Base-by-base conservation (phyloP, 2,113 vertebrate species). In the Platycercus adscitus region DNA sequence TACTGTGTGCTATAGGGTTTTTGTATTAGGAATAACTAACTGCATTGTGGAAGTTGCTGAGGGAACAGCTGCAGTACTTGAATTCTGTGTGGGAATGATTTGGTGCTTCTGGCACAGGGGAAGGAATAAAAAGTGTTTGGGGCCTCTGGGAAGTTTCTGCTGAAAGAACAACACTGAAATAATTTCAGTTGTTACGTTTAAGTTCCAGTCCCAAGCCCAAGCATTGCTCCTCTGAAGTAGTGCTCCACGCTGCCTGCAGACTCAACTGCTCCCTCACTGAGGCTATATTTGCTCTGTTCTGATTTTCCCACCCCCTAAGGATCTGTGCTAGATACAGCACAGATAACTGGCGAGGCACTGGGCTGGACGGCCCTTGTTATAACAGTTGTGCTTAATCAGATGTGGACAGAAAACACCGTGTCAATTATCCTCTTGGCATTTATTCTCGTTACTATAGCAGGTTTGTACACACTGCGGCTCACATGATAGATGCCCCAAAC, bases 1-100 rank as follows among this genome's bases (percentile, higher is more conserved):
- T 87, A 93, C 66, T 56, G 70, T 0, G 19, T 24, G 86, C 77
- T 85, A 68, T 89, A 79, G 89, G 68, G 93, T 92, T 96, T 93
- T 83, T 93, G 89, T 79, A 72, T 93, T 92, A 92, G 83, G 93
- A 92, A 84, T 96, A 93, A 91, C 94, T 95, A 92, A 95, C 88
- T 53, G 65, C 56, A 86, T 64, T 93, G 91, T 75, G 77, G 53
- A 96, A 93, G 83, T 83, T 96, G 93, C 9, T 87, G 96, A 92
- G 84, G 78, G 89, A 96, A 79, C 86, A 96, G 93, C 86, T 95
- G 95, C 84, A 84, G 93, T 71, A 95, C 92, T 89, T 89, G 94
- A 91, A 93, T 87, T 61, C 69, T 93, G 83, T 81, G 84, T 69
- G 58, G 86, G 91, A 89, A 89, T 31, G 86, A 95, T 79, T 81